Base-by-base conservation (phyloP, 2,113 vertebrate genomes). In the Phrynosoma platyrhinos region DNA sequence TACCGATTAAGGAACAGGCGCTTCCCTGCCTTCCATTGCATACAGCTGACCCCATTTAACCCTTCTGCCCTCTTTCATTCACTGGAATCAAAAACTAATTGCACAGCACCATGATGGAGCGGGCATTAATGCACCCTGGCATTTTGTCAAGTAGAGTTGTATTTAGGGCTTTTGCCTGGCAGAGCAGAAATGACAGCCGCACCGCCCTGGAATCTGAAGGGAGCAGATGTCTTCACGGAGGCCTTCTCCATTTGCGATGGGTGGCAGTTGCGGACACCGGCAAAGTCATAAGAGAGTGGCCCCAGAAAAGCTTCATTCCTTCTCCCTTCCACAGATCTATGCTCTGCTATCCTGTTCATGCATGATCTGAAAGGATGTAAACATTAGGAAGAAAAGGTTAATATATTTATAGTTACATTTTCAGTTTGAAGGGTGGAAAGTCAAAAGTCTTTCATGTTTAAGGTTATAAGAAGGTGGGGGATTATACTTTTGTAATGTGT, bases 1-100 rank as follows among this genome's bases (percentile, higher is more conserved):
- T 91, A 0, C 47, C 82, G 27, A 68, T 79, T 83, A 58, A 82
- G 90, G 58, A 89, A 92, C 55, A 91, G 16, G 58, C 13, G 58
- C 13, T 62, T 18, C 55, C 86, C 69, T 90, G 0, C 0, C 64
- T 64, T 55, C 4, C 83, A 30, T 62, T 58, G 69, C 52, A 85
- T 76, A 25, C n/a, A 77, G 76, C 68, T 87, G 92, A 88, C 21
- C 30, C 84, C 81, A 84, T 87, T 93, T 94, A 94, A 92, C 91
- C 74, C 83, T 69, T 82, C 69, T 93, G 91, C 88, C 76, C 89
- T 93, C 82, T 74, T 92, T 91, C 85, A 87, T 92, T 94, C 86
- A 40, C 77, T 84, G 80, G 89, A 93, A 93, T 92, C 87, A 93
- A 94, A 87, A 83, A 93, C 88, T 94, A 94, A 94, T 91, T 91